phyloP scores from a whole-genome alignment of 2,888 invertebrate genomes.

The Zaprionus bogoriensis region DNA sequence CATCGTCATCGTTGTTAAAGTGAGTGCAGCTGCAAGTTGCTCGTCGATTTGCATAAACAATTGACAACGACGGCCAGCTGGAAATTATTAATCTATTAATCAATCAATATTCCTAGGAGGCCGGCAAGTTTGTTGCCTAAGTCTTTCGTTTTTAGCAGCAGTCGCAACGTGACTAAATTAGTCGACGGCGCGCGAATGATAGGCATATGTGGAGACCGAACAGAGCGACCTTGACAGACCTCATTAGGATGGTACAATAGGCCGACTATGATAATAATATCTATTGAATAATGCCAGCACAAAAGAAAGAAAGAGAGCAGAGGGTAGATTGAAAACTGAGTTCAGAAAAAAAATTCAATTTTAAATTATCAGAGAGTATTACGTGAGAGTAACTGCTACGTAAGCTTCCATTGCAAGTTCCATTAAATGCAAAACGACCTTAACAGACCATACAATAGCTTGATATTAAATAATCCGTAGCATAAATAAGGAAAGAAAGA shows the following conservation, averaged over 20 bases:
- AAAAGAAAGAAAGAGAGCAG: neutral
- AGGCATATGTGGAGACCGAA: constrained; percentile 29
- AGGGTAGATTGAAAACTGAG: no score
- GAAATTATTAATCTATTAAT: constrained; percentile 38
- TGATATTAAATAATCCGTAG: no score
- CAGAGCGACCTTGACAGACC: constrained; percentile 34
- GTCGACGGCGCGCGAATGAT: constrained; percentile 25
- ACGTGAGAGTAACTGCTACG: no score
- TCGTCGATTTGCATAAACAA: constrained; percentile 41
- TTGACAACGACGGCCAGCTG: constrained; percentile 42
- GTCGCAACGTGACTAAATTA: constrained; percentile 50
- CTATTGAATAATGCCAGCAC: neutral
- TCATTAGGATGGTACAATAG: constrained; percentile 2
- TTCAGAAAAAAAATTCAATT: no score
- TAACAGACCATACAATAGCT: no score
- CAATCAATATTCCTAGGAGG: neutral
- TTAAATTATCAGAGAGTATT: no score
- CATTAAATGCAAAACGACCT: no score
- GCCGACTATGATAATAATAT: constrained; percentile 6
- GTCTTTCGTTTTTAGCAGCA: constrained; percentile 54
- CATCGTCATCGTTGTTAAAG: constrained; percentile 36
- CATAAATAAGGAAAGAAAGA: no score
- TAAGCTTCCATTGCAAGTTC: no score
- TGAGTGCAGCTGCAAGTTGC: constrained; percentile 62
- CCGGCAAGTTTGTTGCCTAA: constrained; percentile 53